phyloP scores from a whole-genome alignment of 2,888 invertebrate species.

The Ormyrus rosae region DNA sequence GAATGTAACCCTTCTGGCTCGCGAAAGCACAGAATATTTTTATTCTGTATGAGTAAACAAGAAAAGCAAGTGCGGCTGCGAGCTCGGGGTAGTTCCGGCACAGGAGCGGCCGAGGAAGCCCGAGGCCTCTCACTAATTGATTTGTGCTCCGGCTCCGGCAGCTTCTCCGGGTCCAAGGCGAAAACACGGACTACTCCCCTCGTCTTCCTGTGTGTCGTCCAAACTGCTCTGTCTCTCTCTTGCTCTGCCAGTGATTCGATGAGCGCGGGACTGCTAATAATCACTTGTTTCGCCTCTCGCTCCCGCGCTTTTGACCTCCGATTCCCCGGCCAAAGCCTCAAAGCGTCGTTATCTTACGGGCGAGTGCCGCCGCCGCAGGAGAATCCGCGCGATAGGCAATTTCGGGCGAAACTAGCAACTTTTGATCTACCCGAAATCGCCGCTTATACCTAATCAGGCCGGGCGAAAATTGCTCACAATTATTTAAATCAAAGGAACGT shows the following conservation, averaged over 20 bases:
- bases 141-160: conserved; percentile 69
- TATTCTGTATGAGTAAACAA: conserved; percentile 2
- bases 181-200: conserved; percentile 62
- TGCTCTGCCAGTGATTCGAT: conserved; percentile 54
- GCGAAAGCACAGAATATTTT: too few relatives aligned
- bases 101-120: conserved; percentile 55
- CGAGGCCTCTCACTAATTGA: conserved; percentile 70
- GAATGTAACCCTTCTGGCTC: too few relatives aligned
- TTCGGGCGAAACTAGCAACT: conserved; percentile 47
- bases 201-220: conserved; percentile 37
- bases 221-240: conserved; percentile 23
- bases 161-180: conserved; percentile 61
- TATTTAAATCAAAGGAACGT: background rate
- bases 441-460: conserved; percentile 36
- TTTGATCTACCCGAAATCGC: conserved; percentile 50
- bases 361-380: conserved; percentile 35
- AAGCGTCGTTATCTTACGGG: conserved; percentile 69
- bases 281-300: conserved; percentile 47
- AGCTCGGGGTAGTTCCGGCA: background rate
- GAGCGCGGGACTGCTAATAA: conserved; percentile 52
- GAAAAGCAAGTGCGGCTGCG: conserved; percentile 19
- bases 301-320: conserved; percentile 23
- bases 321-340: conserved; percentile 65
- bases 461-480: background rate
- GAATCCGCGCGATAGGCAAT: conserved; percentile 47